Base-by-base conservation (phyloP, 2,888 invertebrate genomes). In the Microctonus aethiopoides region DNA sequence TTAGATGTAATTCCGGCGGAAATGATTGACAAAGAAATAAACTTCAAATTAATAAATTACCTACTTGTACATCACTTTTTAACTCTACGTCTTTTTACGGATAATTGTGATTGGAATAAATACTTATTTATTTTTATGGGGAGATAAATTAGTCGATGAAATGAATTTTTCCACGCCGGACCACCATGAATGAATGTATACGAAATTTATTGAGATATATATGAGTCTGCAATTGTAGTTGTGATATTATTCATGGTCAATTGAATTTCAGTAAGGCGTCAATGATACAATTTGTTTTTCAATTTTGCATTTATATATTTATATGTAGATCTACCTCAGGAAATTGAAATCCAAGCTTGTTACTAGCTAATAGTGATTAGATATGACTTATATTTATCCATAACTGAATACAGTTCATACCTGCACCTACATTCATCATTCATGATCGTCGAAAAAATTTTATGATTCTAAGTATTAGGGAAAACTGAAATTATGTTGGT, bases 1-100 rank as follows among this genome's bases (percentile, higher is more conserved):
- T 68, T 68, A 68, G 54, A 54, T 61, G 29, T 52, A 24, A 68
- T 68, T 62, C 54, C 67, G 52, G 61, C 67, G 67, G 62, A 68
- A 68, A 68, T 68, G 54, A 68, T 62, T 61, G 61, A 41, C 59
- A 68, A 63, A 34, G 32, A 59, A 29, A 24, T 29, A n/a, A 7
- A 11, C 2, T 9, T 60, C 41, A 60, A 61, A 52, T 16, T 24
- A 7, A 32, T 36, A 39, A 26, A 46, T 59, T 60, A 36, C 22
- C 22, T 36, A 26, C 46, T 16, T 46, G n/a, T 46, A 46, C 46
- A 5, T 7, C 7, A 16, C 0, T 46, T 46, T 46, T 46, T 46
- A 20, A 16, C 46, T 7, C 1, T 16, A 16, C 16, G 3, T 46
- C 0, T 46, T 46, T 46, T 46, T 16, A 6, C 16, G 46, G 6